Evolutionary conservation across 2,797 vertebrate species (phyloP).

Genomic region (Sphenodon punctatus): DNA sequence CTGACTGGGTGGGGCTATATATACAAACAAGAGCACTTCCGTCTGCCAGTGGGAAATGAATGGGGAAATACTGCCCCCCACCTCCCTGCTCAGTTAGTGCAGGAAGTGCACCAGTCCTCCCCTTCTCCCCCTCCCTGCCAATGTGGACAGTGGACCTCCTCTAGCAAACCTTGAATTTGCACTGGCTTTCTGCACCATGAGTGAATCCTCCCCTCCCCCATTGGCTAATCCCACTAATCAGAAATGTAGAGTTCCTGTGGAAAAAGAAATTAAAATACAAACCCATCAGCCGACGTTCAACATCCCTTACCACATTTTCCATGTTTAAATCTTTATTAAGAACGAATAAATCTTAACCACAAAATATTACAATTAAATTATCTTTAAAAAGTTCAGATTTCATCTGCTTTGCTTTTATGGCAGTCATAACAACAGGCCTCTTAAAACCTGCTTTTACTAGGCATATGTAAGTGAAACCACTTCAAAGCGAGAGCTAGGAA

Average conservation of each 20-base stretch:
- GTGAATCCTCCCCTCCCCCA: too few relatives aligned
- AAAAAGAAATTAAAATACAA: not conserved
- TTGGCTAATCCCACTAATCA: not conserved
- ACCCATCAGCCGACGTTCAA: not conserved
- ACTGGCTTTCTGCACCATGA: not conserved
- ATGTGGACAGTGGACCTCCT: not conserved
- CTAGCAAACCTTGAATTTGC: not conserved
- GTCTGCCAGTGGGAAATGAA: too few relatives aligned
- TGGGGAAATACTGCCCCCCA: too few relatives aligned
- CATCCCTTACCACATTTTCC: not conserved
- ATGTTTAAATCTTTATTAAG: not conserved
- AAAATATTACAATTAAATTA: not conserved
- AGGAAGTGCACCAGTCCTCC: too few relatives aligned
- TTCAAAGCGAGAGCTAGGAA: constrained; percentile 38
- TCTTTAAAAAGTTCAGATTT: constrained; percentile 1
- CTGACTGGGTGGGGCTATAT: too few relatives aligned
- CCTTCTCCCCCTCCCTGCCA: too few relatives aligned
- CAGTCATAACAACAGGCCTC: constrained; percentile 25
- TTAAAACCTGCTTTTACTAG: constrained; percentile 32
- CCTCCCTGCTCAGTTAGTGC: too few relatives aligned
- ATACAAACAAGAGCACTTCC: too few relatives aligned
- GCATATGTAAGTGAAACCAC: not conserved
- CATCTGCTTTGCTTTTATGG: constrained; percentile 40
- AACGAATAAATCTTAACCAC: not conserved
- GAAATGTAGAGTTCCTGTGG: not conserved